Percentiles rank a stretch among this genome's conserved stretches.
phyloP scores from a whole-genome alignment of 1,140 invertebrate species.

The Meloidogyne exigua region DNA sequence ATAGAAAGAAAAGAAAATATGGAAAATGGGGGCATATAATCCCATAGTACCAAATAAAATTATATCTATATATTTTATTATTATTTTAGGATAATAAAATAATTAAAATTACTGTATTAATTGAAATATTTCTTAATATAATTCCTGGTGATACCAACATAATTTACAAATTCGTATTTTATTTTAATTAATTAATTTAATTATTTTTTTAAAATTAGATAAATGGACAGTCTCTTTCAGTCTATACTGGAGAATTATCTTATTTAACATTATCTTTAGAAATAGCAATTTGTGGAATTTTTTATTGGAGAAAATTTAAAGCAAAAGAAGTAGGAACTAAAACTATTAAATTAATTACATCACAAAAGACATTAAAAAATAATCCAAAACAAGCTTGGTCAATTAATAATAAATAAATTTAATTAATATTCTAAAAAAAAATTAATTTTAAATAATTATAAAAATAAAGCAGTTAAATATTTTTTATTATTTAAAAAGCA shows the following conservation, averaged over 20 bases:
- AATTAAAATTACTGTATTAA: slow-evolving; percentile 12
- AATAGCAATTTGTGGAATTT: slow-evolving; percentile 1
- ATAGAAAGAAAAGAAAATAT: too few species aligned
- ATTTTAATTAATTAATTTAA: not conserved
- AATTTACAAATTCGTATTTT: not conserved
- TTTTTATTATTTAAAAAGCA: too few species aligned
- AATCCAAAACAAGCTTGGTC: not conserved
- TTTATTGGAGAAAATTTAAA: slow-evolving; percentile 10
- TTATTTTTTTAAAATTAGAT: not conserved
- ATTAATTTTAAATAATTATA: too few species aligned
- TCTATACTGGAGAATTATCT: slow-evolving; percentile 3
- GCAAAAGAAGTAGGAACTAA: not conserved
- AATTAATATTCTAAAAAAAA: too few species aligned
- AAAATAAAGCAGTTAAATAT: too few species aligned
- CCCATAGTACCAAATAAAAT: too few species aligned
- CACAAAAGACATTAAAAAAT: not conserved
- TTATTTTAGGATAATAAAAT: slow-evolving; percentile 7
- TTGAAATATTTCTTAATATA: slow-evolving; percentile 14
- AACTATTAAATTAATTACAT: not conserved
- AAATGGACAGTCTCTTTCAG: not conserved
- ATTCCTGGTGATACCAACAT: slow-evolving; percentile 13
- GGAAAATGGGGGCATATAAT: too few species aligned
- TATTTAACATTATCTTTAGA: slow-evolving; percentile 3
- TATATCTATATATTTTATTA: too few species aligned
- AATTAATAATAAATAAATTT: not conserved